Conservation (phyloP, 2,113 vertebrate species). For the Pampusana beccarii region DNA sequence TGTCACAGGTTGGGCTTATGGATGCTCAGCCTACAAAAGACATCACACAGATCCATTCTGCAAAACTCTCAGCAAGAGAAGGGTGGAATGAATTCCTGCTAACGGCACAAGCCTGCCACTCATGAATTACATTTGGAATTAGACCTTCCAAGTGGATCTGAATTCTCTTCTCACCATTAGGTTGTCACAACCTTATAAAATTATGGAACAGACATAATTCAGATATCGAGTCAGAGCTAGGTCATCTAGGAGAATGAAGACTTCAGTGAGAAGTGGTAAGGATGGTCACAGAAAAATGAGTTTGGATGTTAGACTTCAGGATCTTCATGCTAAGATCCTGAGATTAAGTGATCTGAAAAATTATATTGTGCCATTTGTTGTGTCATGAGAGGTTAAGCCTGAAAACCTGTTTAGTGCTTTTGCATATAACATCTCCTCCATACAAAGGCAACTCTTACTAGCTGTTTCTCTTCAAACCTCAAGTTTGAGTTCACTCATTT, state of each 20-base stretch:
- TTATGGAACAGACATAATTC: background rate
- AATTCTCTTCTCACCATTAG: background rate
- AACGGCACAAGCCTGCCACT: background rate
- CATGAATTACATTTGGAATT: background rate
- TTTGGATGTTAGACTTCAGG: background rate
- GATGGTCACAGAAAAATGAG: background rate
- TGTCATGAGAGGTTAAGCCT: background rate
- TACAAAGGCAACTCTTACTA: background rate
- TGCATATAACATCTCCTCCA: background rate
- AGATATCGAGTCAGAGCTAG: background rate
- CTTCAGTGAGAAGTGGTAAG: background rate
- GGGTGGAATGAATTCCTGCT: background rate
- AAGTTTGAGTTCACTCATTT: background rate
- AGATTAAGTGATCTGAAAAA: background rate
- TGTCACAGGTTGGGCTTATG: background rate
- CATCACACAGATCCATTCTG: background rate
- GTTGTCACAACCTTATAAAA: background rate
- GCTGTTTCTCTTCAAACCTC: background rate
- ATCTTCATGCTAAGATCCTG: background rate
- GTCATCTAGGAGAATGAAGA: background rate
- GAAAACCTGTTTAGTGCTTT: background rate
- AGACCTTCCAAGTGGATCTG: background rate
- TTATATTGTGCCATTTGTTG: background rate
- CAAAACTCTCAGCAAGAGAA: background rate
- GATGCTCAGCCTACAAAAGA: slow-evolving; percentile 5